Evolutionary conservation across 1,140 invertebrate genomes (phyloP).

Genomic region (Ceratina japonica): DNA sequence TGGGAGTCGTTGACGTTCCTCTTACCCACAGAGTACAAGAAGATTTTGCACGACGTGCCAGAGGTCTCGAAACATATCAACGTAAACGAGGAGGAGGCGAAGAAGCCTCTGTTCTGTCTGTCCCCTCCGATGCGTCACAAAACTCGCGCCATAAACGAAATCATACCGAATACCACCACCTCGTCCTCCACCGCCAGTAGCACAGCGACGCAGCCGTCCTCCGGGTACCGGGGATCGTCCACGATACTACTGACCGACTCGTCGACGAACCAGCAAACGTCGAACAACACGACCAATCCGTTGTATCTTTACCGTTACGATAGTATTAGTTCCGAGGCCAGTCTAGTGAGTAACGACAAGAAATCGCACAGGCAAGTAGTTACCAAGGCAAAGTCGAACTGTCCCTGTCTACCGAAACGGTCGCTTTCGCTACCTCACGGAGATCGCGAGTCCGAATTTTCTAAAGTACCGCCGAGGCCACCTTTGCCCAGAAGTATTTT

Average conservation of each 20-base stretch:
- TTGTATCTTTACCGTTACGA: conserved; percentile 91
- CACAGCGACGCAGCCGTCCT: conserved; percentile 88
- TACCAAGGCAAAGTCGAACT: conserved; percentile 71
- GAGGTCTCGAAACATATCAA: conserved; percentile 85
- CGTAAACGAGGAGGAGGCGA: conserved; percentile 79
- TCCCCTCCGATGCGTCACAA: conserved; percentile 81
- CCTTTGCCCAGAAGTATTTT: conserved; percentile 87
- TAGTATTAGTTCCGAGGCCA: conserved; percentile 85
- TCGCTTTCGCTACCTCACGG: conserved; percentile 83
- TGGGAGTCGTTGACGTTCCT: conserved; percentile 95
- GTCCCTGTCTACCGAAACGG: conserved; percentile 82
- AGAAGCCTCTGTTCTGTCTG: conserved; percentile 84
- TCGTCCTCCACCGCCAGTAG: conserved; percentile 87
- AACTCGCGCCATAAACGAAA: conserved; percentile 75
- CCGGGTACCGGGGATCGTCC: conserved; percentile 91
- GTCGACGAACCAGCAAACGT: conserved; percentile 82
- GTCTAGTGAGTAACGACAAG: conserved; percentile 80
- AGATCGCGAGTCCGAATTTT: conserved; percentile 77
- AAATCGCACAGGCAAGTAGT: conserved; percentile 69
- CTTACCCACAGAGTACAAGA: conserved; percentile 89
- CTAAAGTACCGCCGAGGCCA: conserved; percentile 83
- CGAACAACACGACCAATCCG: conserved; percentile 81
- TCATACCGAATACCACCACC: conserved; percentile 81
- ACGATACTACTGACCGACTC: conserved; percentile 89
- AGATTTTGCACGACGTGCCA: conserved; percentile 86